Base-by-base conservation (phyloP, 2,797 vertebrate genomes). In the Sternarchorhynchus goeldii region DNA sequence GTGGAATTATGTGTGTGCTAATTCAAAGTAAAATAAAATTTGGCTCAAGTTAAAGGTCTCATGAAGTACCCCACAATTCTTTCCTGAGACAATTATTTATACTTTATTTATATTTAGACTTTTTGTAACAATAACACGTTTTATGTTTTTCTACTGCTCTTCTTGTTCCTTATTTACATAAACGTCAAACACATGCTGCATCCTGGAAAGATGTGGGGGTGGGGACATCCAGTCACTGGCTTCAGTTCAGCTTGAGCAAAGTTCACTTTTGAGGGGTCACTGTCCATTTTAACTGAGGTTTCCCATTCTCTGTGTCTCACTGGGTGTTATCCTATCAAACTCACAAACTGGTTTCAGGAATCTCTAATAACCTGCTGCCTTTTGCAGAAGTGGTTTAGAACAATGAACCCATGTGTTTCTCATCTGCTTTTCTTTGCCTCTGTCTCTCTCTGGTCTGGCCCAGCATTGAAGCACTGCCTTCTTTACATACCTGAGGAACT, bases 401-500 rank as follows among this genome's bases (percentile, higher is more conserved):
- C 67, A 77, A 77, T 36, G 55, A 58, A 25, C 39, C 31, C 5
- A 16, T 71, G 17, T 41, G 41, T 45, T 50, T 8, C 31, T n/a
- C 7, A 4, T 36, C 20, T 36, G 4, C 65, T 21, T 20, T 58
- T n/a, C 36, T 45, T 56, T 21, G 25, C 36, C 59, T 57, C 68
- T 25, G 17, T 77, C 34, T 69, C 55, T 25, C 73, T 32, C 45
- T 66, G 53, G 69, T 41, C 21, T 31, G 55, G 29, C 5, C 69
- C 34, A 18, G 21, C 62, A 65, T 31, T 41, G 68, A 29, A 41
- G 34, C 34, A 55, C 20, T 45, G 64, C 18, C 18, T 68, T 6
- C 39, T 77, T 5, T 32, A 31, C 73, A 36, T 53, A 53, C 60
- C 55, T 66, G 21, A 72, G 50, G 58, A 57, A 80, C n/a, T 45